These are phyloP conservation scores for Elephantulus edwardii DNA, from an alignment of 2,113 vertebrate genomes.

Conservation along the genomic window DNA sequence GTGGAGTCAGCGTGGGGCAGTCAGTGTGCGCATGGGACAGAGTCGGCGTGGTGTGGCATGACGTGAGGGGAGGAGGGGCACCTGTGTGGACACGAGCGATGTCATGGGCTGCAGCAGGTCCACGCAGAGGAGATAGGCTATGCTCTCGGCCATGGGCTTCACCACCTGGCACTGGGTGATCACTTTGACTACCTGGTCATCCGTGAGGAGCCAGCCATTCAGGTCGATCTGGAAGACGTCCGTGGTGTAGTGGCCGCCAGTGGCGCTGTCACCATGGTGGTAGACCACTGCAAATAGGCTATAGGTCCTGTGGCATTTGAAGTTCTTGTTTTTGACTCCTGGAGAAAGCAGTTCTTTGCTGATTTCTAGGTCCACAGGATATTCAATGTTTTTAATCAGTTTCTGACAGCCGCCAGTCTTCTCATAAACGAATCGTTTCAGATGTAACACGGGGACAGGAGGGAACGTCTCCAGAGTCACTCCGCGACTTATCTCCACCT, in stretches of 20 bases:
- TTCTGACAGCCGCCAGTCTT: constrained; percentile 99
- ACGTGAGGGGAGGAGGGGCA: no score
- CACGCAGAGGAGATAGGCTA: constrained; percentile 98
- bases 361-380: constrained; percentile 98
- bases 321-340: constrained; percentile 96
- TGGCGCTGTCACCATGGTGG: constrained; percentile 98
- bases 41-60: no score
- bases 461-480: constrained; percentile 97
- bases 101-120: constrained; percentile 95
- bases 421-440: constrained; percentile 98
- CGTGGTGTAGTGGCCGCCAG: constrained; percentile 98
- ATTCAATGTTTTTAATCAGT: constrained; percentile 95
- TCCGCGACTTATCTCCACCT: constrained; percentile 97
- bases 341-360: constrained; percentile 99
- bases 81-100: no score
- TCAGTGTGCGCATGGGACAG: no score
- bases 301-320: constrained; percentile 99
- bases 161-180: constrained; percentile 96
- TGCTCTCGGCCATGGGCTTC: constrained; percentile 94
- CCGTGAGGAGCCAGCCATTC: constrained; percentile 98
- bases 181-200: constrained; percentile 96
- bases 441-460: constrained; percentile 95
- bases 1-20: no score
- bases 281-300: constrained; percentile 99
- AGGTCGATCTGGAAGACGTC: constrained; percentile 99